phyloP scores from a whole-genome alignment of 2,113 vertebrate species.

The Rana temporaria region DNA sequence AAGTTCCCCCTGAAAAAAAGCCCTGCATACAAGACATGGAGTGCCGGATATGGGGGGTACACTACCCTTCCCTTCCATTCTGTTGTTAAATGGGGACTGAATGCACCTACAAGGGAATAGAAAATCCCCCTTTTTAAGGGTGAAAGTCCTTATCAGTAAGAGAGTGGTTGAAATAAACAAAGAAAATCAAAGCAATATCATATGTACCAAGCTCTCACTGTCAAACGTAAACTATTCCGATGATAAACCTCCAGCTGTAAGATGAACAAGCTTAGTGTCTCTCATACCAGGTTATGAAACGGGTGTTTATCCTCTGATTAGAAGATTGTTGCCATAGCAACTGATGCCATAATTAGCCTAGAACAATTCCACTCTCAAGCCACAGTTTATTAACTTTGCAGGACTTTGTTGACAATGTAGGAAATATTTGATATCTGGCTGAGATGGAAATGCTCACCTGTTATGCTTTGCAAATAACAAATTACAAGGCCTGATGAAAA shows the following conservation, averaged over 20 bases:
- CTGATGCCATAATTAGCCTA: constrained; percentile 93
- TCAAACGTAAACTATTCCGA: constrained; percentile 91
- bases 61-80: no score
- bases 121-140: no score
- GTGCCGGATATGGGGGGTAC: no score
- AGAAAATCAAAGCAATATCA: constrained; percentile 61
- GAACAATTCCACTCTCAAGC: constrained; percentile 91
- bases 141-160: no score
- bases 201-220: constrained; percentile 82
- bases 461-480: constrained; percentile 76
- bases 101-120: no score
- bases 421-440: constrained; percentile 77
- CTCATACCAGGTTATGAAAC: constrained; percentile 88
- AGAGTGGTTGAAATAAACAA: no score
- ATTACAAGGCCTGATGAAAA: constrained; percentile 71
- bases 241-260: constrained; percentile 94
- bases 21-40: no score
- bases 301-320: constrained; percentile 88
- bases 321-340: constrained; percentile 95
- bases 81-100: no score
- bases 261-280: constrained; percentile 86
- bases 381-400: constrained; percentile 89
- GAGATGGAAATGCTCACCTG: constrained; percentile 73
- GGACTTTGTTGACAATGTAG: constrained; percentile 79
- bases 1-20: no score